Evolutionary conservation across 2,113 vertebrate species (phyloP), one percentile per base, ranked within the genome.

Genomic region (Xiphorhynchus elegans): DNA sequence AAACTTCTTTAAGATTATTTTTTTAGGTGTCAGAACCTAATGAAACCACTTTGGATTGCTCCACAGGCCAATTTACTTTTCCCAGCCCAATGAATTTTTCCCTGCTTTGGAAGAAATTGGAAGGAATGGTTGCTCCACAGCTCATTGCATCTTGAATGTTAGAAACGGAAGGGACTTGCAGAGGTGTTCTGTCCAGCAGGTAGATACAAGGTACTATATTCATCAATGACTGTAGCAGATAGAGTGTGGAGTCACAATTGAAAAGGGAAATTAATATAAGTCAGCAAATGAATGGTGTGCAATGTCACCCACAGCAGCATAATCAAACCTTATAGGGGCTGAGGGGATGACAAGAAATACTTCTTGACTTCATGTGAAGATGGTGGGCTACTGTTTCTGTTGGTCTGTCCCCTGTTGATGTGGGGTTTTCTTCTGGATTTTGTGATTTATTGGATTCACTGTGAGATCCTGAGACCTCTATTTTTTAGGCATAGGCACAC

Each of bases 371-470:
- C 11, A 21, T 23, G 7, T 67, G 23, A 13, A 80, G 16, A 23
- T 53, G 49, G 81, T 17, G 24, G 26, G 19, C 37, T 40, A 7
- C 58, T 53, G 11, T 85, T 80, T 77, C 40, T 8, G 0, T 49
- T 72, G 10, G 8, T 46, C 82, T 79, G 21, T 44, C 21, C 84
- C 6, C 31, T 82, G 26, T 8, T 11, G 64, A 4, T 62, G 37
- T 49, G 29, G 7, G 7, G 0, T 0, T 11, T 24, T 68, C 63
- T 18, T 25, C 8, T 16, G 3, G 50, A 44, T 66, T 74, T 90
- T 7, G 1, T 70, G 29, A 33, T 53, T 86, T 77, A 46, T 18
- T 80, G 25, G 42, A 62, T 92, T 92, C 50, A 58, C 24, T 35
- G 35, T 50, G 79, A 86, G 21, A 86, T 35, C 26, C 18, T 28